Evolutionary conservation across 1,140 invertebrate species (phyloP), one percentile per base, ranked within the genome.

Genomic region (Oedothorax gibbosus): DNA sequence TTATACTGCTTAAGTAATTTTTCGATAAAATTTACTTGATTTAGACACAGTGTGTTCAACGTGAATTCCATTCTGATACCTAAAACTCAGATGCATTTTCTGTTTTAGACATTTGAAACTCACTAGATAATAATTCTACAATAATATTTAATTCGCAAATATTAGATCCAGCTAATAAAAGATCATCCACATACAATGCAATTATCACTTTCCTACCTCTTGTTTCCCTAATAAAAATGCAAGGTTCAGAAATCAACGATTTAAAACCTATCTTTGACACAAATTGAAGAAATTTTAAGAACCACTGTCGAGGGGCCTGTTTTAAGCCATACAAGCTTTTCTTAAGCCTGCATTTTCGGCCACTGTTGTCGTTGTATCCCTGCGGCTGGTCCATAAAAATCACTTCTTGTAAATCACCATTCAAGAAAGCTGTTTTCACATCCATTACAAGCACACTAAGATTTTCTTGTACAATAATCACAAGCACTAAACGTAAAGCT

Each of bases 381-480:
- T 89, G 85, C 35, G 90, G 89, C 77, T 89, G 88, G 54, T 89
- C 68, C 88, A 91, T 91, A 78, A 88, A 90, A 14, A 91, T 87
- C 72, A 88, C 87, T 86, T 91, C 89, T 7, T 91, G 86, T 60
- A 91, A 85, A 2, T 88, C 72, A 51, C 89, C 89, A 87, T 91
- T 89, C 50, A 91, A 81, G 71, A 90, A 91, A 6, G 90, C 89
- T 6, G 88, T 89, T 86, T 89, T 90, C 5, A 92, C 88, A 88
- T 92, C 90, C 77, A 91, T 89, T 54, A 90, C 89, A 9, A 81
- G 73, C 0, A 90, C 85, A n/a, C 88, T 71, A 15, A 90, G 86
- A 73, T 88, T 87, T 72, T 88, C 81, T 35, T 88, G 68, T 15
- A 88, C 89, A 66, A 88, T 87, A 62, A 91, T 65, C 6, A 87